Evolutionary conservation across 2,797 vertebrate genomes (phyloP), one percentile per base, ranked within the genome.

Genomic region (Hypotaenidia okinawae): DNA sequence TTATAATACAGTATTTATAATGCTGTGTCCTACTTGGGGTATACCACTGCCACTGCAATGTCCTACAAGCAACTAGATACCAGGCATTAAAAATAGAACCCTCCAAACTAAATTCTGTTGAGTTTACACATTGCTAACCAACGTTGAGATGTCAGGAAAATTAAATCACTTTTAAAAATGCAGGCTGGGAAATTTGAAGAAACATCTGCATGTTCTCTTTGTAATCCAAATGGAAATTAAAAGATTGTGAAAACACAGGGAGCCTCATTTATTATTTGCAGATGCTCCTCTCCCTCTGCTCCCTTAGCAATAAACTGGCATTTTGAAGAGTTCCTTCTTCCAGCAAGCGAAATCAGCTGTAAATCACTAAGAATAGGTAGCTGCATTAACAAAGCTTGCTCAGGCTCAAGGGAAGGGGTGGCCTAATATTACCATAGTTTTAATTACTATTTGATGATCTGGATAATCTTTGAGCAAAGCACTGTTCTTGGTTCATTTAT

Each of bases 221-320:
- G 63, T 88, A 90, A 89, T 91, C 74, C 59, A 81, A 77, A 64
- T 61, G 67, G 43, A 94, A 94, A 95, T 76, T 33, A 88, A 41
- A 67, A 73, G 57, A 30, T 35, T 86, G 39, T 73, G 47, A 79
- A 57, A 88, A 90, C 62, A 72, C 5, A 28, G 62, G 39, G 41
- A 78, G 14, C 43, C 25, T 95, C 52, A 67, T 94, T 91, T 95
- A 57, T 70, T 86, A 9, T 76, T 82, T 94, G 63, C 83, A 88
- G 69, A 93, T 90, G 62, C 77, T 83, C 6, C 39, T 73, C 37
- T 81, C 69, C 54, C 76, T 76, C 76, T 76, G 39, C 57, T 96
- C 76, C 87, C 85, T 82, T 76, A 88, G 83, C 79, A 90, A 94
- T 95, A 94, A 95, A 84, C 35, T 74, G 87, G 9, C 59, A 82